Evolutionary conservation across 2,113 vertebrate species (phyloP).

Genomic region (Trematocara variabile): DNA sequence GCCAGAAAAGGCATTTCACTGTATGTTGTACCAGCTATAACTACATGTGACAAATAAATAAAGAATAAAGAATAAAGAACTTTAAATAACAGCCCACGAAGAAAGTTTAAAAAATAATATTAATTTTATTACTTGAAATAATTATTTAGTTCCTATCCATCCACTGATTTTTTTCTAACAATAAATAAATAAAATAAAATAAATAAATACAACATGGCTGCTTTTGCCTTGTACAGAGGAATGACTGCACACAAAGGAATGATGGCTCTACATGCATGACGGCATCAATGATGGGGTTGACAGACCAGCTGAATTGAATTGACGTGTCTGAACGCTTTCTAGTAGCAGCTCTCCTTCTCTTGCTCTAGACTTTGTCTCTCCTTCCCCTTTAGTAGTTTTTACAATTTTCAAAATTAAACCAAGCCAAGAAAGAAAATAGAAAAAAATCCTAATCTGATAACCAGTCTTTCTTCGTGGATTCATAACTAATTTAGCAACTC

Average conservation of each 20-base stretch:
- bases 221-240: conserved; percentile 37
- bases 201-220: neutral
- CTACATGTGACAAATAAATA: no score
- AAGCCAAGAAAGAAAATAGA: neutral
- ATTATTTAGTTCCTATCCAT: conserved; percentile 36
- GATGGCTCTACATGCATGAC: conserved; percentile 31
- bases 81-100: neutral
- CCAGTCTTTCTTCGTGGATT: neutral
- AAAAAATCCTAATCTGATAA: neutral
- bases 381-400: neutral
- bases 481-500: neutral
- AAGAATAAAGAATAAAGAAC: neutral
- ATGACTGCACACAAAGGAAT: conserved; percentile 26
- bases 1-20: no score
- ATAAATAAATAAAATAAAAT: neutral
- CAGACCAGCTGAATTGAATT: conserved; percentile 44
- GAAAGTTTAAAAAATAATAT: neutral
- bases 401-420: neutral
- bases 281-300: conserved; percentile 35
- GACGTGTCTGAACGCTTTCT: conserved; percentile 6
- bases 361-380: neutral
- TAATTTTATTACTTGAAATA: neutral
- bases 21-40: no score
- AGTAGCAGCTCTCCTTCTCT: neutral
- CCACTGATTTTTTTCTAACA: neutral